phyloP scores from a whole-genome alignment of 2,888 invertebrate genomes.

The Syrista parreyssii region DNA sequence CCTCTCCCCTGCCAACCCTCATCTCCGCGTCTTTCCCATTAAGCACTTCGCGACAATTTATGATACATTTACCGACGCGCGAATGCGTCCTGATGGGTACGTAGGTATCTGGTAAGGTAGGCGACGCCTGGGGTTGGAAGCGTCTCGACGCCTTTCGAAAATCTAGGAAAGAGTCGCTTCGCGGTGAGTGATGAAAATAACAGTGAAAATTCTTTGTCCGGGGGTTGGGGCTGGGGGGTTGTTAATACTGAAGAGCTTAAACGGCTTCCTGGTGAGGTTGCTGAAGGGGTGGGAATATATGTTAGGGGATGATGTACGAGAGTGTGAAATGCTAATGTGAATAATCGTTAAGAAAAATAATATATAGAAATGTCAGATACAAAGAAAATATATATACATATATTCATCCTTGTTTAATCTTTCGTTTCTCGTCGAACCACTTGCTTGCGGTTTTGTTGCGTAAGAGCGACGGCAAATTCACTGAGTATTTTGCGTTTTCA shows the following conservation, averaged over 20 bases:
- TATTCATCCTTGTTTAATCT: not conserved
- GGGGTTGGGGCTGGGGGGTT: not conserved
- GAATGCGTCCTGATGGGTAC: conserved; percentile 28
- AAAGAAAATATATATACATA: not conserved
- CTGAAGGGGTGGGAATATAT: not conserved
- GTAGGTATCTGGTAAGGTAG: not conserved
- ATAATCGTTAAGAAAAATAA: not conserved
- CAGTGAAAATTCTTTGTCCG: not conserved
- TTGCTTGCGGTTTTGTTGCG: not conserved
- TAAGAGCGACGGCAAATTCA: not conserved
- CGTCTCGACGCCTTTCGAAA: not conserved
- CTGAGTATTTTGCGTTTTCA: not conserved
- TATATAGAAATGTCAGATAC: not conserved
- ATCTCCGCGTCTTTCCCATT: conserved; percentile 54
- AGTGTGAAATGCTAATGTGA: no score
- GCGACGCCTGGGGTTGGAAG: not conserved
- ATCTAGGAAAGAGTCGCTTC: not conserved
- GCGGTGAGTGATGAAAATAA: not conserved
- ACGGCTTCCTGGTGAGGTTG: not conserved
- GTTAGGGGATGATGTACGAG: not conserved
- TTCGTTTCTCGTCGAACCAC: not conserved
- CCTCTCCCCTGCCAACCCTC: conserved; percentile 32
- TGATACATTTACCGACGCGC: conserved; percentile 60
- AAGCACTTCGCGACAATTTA: conserved; percentile 65
- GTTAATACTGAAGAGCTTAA: not conserved